Evolutionary conservation across 2,113 vertebrate genomes (phyloP), one percentile per base, ranked within the genome.

Genomic region (Carettochelys insculpta): DNA sequence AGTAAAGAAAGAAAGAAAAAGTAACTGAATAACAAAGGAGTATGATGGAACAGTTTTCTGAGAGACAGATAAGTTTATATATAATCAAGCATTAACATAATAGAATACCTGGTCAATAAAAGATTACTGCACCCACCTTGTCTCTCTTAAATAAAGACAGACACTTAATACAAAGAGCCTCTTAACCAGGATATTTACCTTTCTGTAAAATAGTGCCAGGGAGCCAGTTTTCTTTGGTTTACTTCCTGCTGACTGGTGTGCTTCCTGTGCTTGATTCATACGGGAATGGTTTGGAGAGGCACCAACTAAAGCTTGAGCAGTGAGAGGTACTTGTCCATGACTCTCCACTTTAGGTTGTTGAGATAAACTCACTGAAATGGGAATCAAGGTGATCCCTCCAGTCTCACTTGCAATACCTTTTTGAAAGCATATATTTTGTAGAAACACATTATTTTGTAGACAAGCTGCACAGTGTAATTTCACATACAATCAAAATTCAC

Each of bases 191-290:
- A 19, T 38, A 87, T 94, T 22, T 77, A 99, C 99, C 98, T 99
- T 99, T 92, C 99, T 98, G 96, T 99, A 99, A 96, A 99, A 99
- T 20, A 99, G 98, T 1, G 99, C 99, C 87, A 99, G 97, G 2
- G 99, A 99, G 1, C 99, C 99, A 0, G 98, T 99, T 94, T 97
- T 98, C 80, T 97, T 98, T 0, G 99, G 99, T 83, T 97, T 98
- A 56, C 89, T 96, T 45, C 47, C 87, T 80, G 93, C 73, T 25
- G 83, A 17, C n/a, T 92, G 88, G 56, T 90, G 96, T 3, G 9
- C 25, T 2, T 98, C 98, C 34, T 95, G 97, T 2, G 47, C 86
- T 38, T 95, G 95, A 61, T 19, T 94, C 48, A 78, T 50, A 71
- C 81, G 91, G 12, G 79, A 51, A 50, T 94, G 96, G 89, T 94